Evolutionary conservation across 2,888 invertebrate genomes (phyloP).

Genomic region (Pseudococcus viburni): DNA sequence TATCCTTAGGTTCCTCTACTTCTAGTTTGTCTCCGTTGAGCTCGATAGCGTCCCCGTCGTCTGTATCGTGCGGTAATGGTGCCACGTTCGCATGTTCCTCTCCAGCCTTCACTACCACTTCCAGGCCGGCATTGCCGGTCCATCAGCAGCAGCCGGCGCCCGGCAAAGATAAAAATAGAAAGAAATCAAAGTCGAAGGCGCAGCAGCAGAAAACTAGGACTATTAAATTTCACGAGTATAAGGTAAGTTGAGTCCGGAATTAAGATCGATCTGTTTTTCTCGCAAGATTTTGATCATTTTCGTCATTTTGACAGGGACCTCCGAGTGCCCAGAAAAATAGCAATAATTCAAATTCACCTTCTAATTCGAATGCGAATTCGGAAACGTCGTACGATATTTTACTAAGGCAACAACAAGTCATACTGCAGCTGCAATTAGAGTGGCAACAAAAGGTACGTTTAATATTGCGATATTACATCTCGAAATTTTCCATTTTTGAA

Average conservation of each 20-base stretch:
- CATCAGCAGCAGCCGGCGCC: constrained; percentile 72
- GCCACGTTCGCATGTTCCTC: constrained; percentile 67
- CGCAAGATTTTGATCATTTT: constrained; percentile 66
- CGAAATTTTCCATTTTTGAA: not conserved
- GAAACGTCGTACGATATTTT: constrained; percentile 93
- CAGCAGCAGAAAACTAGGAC: constrained; percentile 85
- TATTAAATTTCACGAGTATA: constrained; percentile 98
- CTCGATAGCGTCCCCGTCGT: constrained; percentile 73
- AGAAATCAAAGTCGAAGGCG: constrained; percentile 84
- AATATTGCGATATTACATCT: not conserved
- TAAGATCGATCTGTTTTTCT: not conserved
- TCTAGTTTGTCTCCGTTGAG: constrained; percentile 73
- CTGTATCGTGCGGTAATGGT: constrained; percentile 68
- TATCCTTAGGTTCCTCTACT: constrained; percentile 76
- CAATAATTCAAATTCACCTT: constrained; percentile 72
- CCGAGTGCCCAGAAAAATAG: constrained; percentile 88
- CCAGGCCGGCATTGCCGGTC: constrained; percentile 70
- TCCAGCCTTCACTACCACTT: constrained; percentile 70
- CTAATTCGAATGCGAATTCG: constrained; percentile 71
- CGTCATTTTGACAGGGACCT: constrained; percentile 76
- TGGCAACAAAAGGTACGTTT: constrained; percentile 80
- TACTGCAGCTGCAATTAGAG: constrained; percentile 89
- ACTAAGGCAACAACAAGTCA: constrained; percentile 93
- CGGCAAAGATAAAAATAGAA: constrained; percentile 85
- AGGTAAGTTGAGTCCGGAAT: constrained; percentile 70